Conservation (phyloP, 1,140 invertebrate genomes). For the Pogonus chalceus region DNA sequence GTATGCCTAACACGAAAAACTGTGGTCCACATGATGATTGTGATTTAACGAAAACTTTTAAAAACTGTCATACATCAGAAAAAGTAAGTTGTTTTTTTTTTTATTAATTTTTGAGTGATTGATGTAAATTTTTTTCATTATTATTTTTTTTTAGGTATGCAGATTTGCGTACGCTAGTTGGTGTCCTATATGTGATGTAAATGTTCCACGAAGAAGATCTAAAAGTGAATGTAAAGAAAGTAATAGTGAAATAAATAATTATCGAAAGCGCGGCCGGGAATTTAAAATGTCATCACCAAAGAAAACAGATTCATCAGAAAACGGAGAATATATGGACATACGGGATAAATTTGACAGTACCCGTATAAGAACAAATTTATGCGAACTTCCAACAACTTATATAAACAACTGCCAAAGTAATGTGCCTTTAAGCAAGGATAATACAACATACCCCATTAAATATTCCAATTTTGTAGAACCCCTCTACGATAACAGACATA, state of each 20-base stretch:
- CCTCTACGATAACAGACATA: background rate
- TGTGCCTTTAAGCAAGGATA: background rate
- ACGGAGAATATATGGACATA: slow-evolving; percentile 27
- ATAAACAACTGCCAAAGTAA: slow-evolving; percentile 31
- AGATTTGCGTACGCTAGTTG: slow-evolving; percentile 22
- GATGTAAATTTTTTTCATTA: background rate
- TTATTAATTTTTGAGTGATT: background rate
- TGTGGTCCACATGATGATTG: background rate
- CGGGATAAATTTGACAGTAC: slow-evolving; percentile 20
- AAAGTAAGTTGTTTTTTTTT: background rate
- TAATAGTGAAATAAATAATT: too few relatives aligned
- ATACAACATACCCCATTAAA: background rate
- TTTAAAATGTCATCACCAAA: slow-evolving; percentile 29
- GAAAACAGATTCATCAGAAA: slow-evolving; percentile 24
- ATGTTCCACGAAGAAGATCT: slow-evolving; percentile 26
- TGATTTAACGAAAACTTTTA: background rate
- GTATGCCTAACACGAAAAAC: background rate
- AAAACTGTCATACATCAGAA: background rate
- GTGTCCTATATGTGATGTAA: slow-evolving; percentile 31
- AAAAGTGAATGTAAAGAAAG: slow-evolving; percentile 28
- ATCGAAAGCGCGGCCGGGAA: slow-evolving; percentile 27
- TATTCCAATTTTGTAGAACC: background rate
- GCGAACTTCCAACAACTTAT: slow-evolving; percentile 33
- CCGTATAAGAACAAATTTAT: slow-evolving; percentile 26
- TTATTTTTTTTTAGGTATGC: background rate